These are phyloP conservation scores for Meloidogyne floridensis DNA, from an alignment of 1,140 invertebrate species.

Conservation along the genomic window DNA sequence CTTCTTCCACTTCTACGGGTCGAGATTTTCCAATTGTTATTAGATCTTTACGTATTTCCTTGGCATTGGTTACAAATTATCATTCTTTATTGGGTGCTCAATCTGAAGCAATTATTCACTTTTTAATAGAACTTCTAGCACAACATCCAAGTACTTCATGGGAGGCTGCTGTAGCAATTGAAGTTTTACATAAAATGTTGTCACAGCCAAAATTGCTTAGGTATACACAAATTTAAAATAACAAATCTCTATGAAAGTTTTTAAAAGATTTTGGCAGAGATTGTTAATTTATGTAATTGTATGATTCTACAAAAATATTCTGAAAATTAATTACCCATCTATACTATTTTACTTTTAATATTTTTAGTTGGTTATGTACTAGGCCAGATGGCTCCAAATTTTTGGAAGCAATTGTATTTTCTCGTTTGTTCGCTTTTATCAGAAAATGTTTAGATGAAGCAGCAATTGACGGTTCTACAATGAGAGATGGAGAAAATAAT, in stretches of 20 bases:
- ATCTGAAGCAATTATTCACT: slow-evolving; percentile 94
- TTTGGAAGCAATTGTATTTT: slow-evolving; percentile 71
- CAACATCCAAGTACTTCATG: slow-evolving; percentile 92
- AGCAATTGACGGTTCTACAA: slow-evolving; percentile 36
- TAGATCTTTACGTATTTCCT: slow-evolving; percentile 86
- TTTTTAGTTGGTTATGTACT: slow-evolving; percentile 66
- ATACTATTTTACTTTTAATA: slow-evolving; percentile 81
- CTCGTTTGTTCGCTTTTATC: slow-evolving; percentile 47
- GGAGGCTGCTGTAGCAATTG: slow-evolving; percentile 89
- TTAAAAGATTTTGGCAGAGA: no score
- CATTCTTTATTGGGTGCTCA: slow-evolving; percentile 88
- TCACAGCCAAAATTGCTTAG: slow-evolving; percentile 78
- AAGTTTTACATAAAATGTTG: slow-evolving; percentile 91
- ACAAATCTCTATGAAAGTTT: no score
- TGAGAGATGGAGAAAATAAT: slow-evolving; percentile 20
- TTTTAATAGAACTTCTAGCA: slow-evolving; percentile 90
- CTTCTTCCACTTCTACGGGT: background rate
- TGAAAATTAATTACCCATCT: no score
- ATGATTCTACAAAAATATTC: no score
- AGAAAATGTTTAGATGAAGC: slow-evolving; percentile 43
- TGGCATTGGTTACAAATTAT: slow-evolving; percentile 88
- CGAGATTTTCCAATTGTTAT: slow-evolving; percentile 88
- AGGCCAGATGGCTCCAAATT: slow-evolving; percentile 72
- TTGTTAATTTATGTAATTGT: no score
- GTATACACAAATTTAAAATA: slow-evolving; percentile 73